Percentiles rank a stretch among this genome's conserved stretches.
Conservation (phyloP, 1,140 invertebrate species). For the Drosophila kohkoa region DNA sequence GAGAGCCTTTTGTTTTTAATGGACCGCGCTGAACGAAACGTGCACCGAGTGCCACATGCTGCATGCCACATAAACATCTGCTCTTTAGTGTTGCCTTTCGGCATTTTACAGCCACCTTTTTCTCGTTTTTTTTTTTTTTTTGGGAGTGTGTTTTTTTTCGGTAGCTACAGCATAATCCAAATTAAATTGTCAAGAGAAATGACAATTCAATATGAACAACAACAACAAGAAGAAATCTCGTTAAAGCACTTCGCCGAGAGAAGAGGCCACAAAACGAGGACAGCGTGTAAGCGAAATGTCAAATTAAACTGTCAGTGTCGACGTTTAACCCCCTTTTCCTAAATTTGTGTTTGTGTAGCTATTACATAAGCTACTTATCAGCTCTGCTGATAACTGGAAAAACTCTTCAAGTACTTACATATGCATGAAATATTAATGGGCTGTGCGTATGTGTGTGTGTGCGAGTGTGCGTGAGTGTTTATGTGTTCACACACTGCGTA, state of each 20-base stretch:
- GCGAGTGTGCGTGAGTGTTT: constrained; percentile 37
- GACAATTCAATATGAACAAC: constrained; percentile 73
- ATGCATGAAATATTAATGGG: constrained; percentile 64
- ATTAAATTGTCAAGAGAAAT: constrained; percentile 83
- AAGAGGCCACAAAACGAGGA: constrained; percentile 1
- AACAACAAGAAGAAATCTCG: constrained; percentile 56
- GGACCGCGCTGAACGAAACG: constrained; percentile 40
- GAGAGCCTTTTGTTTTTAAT: constrained; percentile 69
- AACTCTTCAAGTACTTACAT: constrained; percentile 40
- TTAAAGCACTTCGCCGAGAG: constrained; percentile 70
- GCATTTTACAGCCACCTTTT: constrained; percentile 9
- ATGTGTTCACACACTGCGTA: constrained; percentile 53
- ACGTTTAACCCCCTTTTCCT: constrained; percentile 63
- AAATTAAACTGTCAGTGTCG: constrained; percentile 79
- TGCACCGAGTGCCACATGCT: constrained; percentile 37
- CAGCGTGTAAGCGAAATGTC: constrained; percentile 57
- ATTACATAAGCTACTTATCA: constrained; percentile 84
- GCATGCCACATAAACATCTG: constrained; percentile 42
- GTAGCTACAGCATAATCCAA: constrained; percentile 79
- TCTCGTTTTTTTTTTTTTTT: neutral
- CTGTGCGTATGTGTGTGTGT: constrained; percentile 34
- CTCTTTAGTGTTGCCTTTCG: constrained; percentile 32
- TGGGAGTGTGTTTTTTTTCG: constrained; percentile 34
- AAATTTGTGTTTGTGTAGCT: constrained; percentile 55
- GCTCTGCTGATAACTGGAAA: constrained; percentile 70